phyloP scores from a whole-genome alignment of 2,113 vertebrate genomes.

The Cavia porcellus region DNA sequence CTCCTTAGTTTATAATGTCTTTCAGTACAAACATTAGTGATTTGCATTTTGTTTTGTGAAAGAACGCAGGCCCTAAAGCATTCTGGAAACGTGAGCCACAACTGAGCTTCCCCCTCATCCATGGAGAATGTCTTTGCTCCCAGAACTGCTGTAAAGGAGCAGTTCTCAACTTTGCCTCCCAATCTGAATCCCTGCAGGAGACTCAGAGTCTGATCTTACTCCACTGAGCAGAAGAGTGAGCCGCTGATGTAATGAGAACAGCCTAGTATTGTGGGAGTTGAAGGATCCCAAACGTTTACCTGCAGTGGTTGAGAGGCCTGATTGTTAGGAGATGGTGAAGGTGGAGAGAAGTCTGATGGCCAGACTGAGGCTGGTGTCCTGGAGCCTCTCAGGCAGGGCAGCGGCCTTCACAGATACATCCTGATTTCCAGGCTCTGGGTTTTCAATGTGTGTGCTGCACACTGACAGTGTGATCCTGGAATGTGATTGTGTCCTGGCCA shows the following conservation, averaged over 20 bases:
- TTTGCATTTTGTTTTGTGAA: background rate
- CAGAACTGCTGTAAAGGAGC: background rate
- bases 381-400: background rate
- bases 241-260: background rate
- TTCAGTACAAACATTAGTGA: background rate
- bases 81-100: background rate
- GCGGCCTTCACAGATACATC: background rate
- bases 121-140: background rate
- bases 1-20: background rate
- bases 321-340: background rate
- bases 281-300: background rate
- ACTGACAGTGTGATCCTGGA: background rate
- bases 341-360: background rate
- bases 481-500: background rate
- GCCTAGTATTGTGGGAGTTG: background rate
- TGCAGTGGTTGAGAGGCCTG: background rate
- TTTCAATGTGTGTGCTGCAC: background rate
- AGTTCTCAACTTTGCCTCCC: background rate
- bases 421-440: background rate
- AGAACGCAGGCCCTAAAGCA: background rate
- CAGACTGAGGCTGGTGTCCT: background rate
- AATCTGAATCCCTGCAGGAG: background rate
- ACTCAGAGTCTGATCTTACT: background rate
- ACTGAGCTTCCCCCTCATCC: background rate
- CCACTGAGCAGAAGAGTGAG: background rate